phyloP scores from a whole-genome alignment of 2,113 vertebrate genomes.

The Salvelinus fontinalis region DNA sequence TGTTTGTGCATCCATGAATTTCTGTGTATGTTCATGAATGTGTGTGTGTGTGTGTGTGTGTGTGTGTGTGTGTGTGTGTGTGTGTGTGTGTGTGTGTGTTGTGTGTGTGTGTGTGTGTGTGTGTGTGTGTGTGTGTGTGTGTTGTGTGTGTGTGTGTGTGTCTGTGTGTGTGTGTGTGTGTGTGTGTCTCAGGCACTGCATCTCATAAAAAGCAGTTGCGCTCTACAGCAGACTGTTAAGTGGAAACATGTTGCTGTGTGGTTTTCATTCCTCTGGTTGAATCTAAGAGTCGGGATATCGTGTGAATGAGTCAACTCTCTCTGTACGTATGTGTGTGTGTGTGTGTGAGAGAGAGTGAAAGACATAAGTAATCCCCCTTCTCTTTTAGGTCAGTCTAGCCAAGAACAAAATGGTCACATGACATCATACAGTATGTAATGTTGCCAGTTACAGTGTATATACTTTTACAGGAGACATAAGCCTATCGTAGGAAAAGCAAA shows the following conservation, averaged over 20 bases:
- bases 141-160: too few relatives aligned
- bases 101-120: neutral
- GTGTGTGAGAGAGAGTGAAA: neutral
- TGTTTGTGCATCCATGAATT: too few relatives aligned
- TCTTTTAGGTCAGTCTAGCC: too few relatives aligned
- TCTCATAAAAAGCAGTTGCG: neutral
- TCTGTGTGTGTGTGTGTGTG: neutral
- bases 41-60: neutral
- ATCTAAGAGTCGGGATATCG: neutral
- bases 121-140: too few relatives aligned
- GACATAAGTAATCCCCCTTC: neutral
- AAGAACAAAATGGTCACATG: too few relatives aligned
- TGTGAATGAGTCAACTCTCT: neutral
- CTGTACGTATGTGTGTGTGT: too few relatives aligned
- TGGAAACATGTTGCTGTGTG: constrained; percentile 13
- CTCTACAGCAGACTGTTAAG: neutral
- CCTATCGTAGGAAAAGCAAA: too few relatives aligned
- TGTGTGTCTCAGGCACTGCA: neutral
- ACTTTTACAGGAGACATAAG: too few relatives aligned
- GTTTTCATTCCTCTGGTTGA: constrained; percentile 7
- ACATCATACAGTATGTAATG: too few relatives aligned
- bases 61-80: constrained; percentile 1
- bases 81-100: constrained; percentile 1
- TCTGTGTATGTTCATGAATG: too few relatives aligned
- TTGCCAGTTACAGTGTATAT: too few relatives aligned